Conservation (phyloP, 2,113 vertebrate species). For the Hyperoodon ampullatus region DNA sequence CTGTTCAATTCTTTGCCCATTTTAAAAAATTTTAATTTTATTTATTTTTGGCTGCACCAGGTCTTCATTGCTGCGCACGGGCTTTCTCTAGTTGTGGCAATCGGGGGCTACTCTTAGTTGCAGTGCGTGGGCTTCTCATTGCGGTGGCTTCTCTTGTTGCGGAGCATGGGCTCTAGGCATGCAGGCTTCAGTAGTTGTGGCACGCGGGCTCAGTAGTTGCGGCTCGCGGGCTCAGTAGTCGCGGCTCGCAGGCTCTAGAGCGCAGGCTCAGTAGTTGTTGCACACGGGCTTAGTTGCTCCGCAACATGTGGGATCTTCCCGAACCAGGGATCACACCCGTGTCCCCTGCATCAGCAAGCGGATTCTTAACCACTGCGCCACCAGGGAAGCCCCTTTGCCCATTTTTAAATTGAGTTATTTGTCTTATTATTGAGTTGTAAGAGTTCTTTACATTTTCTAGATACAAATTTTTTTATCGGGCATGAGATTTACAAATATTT, state of each 20-base stretch:
- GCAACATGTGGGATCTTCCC: background rate
- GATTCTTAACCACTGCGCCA: background rate
- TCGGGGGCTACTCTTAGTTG: too few relatives aligned
- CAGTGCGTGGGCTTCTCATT: too few relatives aligned
- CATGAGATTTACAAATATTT: background rate
- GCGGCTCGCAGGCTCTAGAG: background rate
- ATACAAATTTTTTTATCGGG: background rate
- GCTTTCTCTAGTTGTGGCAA: too few relatives aligned
- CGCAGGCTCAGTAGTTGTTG: background rate
- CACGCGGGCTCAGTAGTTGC: background rate
- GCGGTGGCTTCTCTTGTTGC: too few relatives aligned
- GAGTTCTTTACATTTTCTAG: background rate
- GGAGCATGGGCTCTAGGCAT: too few relatives aligned
- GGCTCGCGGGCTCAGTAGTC: background rate
- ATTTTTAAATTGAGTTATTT: conserved; percentile 36
- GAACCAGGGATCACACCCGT: background rate
- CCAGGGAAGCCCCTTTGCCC: background rate
- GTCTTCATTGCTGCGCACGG: background rate
- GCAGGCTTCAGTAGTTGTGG: too few relatives aligned
- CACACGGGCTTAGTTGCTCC: background rate
- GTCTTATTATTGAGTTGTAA: background rate
- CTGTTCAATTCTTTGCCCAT: background rate
- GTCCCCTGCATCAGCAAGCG: background rate
- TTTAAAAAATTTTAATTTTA: background rate
- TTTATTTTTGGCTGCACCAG: background rate